phyloP scores from a whole-genome alignment of 2,888 invertebrate species.

The Timandra comae region DNA sequence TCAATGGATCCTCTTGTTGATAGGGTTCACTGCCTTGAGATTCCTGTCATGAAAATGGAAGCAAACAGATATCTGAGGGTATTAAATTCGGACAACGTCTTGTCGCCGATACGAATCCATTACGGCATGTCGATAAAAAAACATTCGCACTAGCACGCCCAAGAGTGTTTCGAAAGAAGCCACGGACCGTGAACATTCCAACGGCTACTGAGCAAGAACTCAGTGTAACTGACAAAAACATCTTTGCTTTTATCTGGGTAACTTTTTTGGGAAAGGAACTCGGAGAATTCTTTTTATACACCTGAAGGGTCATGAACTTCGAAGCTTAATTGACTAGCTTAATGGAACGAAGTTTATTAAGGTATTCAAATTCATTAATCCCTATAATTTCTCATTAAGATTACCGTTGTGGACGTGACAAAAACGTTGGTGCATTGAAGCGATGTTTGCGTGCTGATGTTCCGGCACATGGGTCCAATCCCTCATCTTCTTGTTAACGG shows the following conservation, averaged over 20 bases:
- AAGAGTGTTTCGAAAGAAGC: constrained; percentile 72
- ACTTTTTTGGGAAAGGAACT: constrained; percentile 35
- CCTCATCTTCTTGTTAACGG: constrained; percentile 46
- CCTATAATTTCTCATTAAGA: too few relatives aligned
- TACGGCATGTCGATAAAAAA: constrained; percentile 55
- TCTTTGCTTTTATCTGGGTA: constrained; percentile 40
- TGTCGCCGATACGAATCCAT: constrained; percentile 54
- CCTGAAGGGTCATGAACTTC: neutral
- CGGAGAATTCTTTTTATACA: constrained; percentile 16
- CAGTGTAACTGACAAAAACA: constrained; percentile 59
- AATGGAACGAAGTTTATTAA: too few relatives aligned
- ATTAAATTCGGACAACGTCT: constrained; percentile 35
- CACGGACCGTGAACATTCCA: constrained; percentile 72
- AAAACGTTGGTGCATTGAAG: constrained; percentile 25
- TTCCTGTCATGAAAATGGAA: constrained; percentile 11
- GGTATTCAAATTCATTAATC: too few relatives aligned
- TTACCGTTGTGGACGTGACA: too few relatives aligned
- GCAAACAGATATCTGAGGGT: constrained; percentile 29
- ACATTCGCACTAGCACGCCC: constrained; percentile 70
- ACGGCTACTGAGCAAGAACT: constrained; percentile 56
- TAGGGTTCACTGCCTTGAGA: constrained; percentile 1
- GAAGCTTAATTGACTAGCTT: too few relatives aligned
- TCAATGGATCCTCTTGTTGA: constrained; percentile 8
- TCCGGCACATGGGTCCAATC: constrained; percentile 33
- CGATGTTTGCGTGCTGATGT: constrained; percentile 47